Evolutionary conservation across 2,888 invertebrate species (phyloP), one percentile per base, ranked within the genome.

Genomic region (Xestia rhomboidea): DNA sequence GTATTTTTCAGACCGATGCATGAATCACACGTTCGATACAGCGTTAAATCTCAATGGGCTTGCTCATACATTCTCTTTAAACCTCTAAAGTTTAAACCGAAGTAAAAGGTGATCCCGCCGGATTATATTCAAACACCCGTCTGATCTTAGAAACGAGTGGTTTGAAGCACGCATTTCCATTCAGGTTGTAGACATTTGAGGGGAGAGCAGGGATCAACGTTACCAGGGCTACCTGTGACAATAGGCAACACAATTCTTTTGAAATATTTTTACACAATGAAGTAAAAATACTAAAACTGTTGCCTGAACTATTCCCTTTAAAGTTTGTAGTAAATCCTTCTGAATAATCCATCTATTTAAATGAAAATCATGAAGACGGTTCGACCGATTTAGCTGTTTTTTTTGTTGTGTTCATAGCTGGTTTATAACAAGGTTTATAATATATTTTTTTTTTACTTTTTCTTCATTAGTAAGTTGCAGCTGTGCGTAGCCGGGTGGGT

Each of bases 81-180:
- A 70, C 60, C 30, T 24, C 60, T 1, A 30, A 57, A 57, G 54
- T 24, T 34, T 24, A 63, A 63, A 13, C 38, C 57, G 27, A 60
- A 54, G 34, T 63, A 68, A 63, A 68, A 49, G 46, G 46, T 38
- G 34, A 24, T 18, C 24, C 27, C 27, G 11, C 15, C 0, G 78
- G 44, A 63, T 68, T n/a, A 54, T 76, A 24, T 62, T 41, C 27
- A 24, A 62, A 77, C 54, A 7, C 8, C 38, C 62, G 77, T n/a
- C 46, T 30, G 79, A 57, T 57, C 70, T 38, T 41, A 79, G 38
- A 41, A 63, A 63, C 30, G 64, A 38, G 49, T 41, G 41, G 64
- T 69, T 77, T 64, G 79, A 64, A 69, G 68, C 64, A 30, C 46
- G 63, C 34, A 68, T 38, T 54, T 24, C 11, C n/a, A 64, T 64